These are phyloP conservation scores for Melopsittacus undulatus DNA, from an alignment of 2,797 vertebrate species.

Conservation along the genomic window DNA sequence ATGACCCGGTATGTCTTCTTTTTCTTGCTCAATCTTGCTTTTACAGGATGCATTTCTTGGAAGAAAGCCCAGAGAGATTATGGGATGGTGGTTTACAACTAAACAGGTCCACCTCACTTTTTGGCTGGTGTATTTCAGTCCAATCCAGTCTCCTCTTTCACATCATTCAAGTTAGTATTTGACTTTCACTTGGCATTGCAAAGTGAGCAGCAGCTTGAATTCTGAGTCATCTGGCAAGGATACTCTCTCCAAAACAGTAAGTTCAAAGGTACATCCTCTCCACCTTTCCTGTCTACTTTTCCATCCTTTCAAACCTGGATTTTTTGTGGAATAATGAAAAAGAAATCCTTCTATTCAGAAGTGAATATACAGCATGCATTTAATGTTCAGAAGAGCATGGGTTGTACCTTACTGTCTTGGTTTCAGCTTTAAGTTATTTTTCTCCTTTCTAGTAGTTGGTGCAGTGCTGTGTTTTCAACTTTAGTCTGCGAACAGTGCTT, in stretches of 20 bases:
- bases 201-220: conserved; percentile 37
- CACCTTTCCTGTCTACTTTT: neutral
- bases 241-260: neutral
- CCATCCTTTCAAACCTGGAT: neutral
- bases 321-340: neutral
- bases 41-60: neutral
- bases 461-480: neutral
- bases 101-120: neutral
- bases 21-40: neutral
- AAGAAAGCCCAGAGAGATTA: neutral
- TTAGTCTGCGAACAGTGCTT: neutral
- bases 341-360: neutral
- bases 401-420: neutral
- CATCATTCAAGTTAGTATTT: neutral
- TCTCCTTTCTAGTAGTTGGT: neutral
- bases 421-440: neutral
- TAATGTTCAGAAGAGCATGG: neutral
- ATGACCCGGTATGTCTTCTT: neutral
- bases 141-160: neutral
- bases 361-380: neutral
- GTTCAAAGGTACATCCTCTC: conserved; percentile 5
- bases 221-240: conserved; percentile 9
- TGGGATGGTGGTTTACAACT: neutral
- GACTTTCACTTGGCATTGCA: conserved; percentile 31
- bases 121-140: neutral